phyloP scores from a whole-genome alignment of 2,888 invertebrate species.

The Drosophila macrospina region DNA sequence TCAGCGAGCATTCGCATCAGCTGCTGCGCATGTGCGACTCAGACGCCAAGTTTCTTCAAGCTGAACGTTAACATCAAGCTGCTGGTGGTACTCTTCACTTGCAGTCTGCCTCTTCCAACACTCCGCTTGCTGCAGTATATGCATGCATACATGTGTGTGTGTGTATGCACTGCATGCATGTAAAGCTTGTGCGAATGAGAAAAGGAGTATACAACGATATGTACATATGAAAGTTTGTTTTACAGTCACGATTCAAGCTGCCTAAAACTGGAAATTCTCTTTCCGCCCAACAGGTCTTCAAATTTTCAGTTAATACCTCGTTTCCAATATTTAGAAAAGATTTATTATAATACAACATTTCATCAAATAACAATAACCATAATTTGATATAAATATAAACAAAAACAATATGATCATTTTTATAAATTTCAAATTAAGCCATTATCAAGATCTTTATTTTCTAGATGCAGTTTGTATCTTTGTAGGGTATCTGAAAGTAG shows the following conservation, averaged over 20 bases:
- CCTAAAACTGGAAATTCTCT: constrained; percentile 31
- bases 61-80: constrained; percentile 8
- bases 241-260: constrained; percentile 34
- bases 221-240: neutral
- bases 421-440: too few relatives aligned
- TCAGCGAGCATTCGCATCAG: constrained; percentile 72
- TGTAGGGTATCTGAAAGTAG: constrained; percentile 18
- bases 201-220: neutral
- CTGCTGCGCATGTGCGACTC: constrained; percentile 76
- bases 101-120: constrained; percentile 17
- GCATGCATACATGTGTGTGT: constrained; percentile 10
- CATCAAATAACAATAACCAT: too few relatives aligned
- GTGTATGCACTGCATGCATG: neutral
- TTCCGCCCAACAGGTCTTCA: neutral
- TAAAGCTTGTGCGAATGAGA: neutral
- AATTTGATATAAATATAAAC: too few relatives aligned
- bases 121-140: constrained; percentile 9
- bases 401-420: too few relatives aligned
- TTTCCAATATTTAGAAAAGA: neutral
- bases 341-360: too few relatives aligned
- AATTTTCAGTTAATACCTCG: neutral
- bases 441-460: too few relatives aligned
- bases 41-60: constrained; percentile 32
- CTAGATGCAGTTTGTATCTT: neutral
- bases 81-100: constrained; percentile 19